Base-by-base conservation (phyloP, 2,888 invertebrate species). In the Heliconius aoede region DNA sequence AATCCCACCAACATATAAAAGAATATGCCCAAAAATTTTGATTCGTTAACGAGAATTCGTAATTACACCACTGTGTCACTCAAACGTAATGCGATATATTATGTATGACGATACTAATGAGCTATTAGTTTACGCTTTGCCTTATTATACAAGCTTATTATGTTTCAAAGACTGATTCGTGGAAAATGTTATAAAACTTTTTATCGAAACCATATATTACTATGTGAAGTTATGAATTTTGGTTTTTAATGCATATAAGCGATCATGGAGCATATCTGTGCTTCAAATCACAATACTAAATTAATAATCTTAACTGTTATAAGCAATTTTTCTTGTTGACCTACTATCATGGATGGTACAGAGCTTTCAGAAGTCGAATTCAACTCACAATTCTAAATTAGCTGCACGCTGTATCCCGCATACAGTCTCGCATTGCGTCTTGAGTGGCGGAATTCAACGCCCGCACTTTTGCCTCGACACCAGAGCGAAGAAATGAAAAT, bases 91-190 rank as follows among this genome's bases (percentile, higher is more conserved):
- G 36, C 32, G 60, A 60, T 26, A 60, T 32, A 64, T 64, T 36
- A 32, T 58, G 32, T 60, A 60, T 60, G 24, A 26, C 8, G 9
- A 32, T 60, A 72, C 60, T 72, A 72, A 72, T 72, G 72, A 72
- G 72, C 60, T 72, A 61, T 72, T 60, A 40, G 21, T 40, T 72
- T 72, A 61, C 72, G 72, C 60, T 55, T n/a, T 55, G 36, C 40
- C 40, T 72, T 61, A 72, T 72, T 72, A 61, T 61, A 61, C 36
- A 72, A 36, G 72, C 72, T 72, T 72, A 72, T 61, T 36, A 60
- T 21, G 24, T 72, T 61, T 61, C 72, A 61, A 72, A 40, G 72
- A n/a, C 30, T n/a, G 30, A 51, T 55, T 32, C 32, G 9, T 69
- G 55, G 55, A 55, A 55, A 30, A 55, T 51, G 7, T 11, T 55